phyloP scores from a whole-genome alignment of 2,113 vertebrate genomes.

The Rattus rattus region DNA sequence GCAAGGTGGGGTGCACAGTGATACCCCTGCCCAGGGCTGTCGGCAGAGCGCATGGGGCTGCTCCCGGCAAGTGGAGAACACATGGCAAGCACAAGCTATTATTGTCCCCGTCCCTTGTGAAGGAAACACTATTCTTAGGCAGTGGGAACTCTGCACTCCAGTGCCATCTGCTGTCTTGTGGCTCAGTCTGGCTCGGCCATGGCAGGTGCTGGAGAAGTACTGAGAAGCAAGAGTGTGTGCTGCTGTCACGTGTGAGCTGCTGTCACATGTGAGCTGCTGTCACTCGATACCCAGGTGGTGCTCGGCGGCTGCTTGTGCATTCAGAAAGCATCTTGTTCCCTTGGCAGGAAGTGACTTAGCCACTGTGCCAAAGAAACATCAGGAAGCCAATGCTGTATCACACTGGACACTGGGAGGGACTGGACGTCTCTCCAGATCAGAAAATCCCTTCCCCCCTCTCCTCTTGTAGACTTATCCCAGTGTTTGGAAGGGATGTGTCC shows the following conservation, averaged over 20 bases:
- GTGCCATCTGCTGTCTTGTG: slow-evolving; percentile 70
- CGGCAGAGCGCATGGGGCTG: not conserved
- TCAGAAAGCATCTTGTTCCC: slow-evolving; percentile 7
- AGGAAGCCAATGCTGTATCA: not conserved
- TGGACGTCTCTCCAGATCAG: not conserved
- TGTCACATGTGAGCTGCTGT: not conserved
- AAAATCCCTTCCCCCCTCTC: not conserved
- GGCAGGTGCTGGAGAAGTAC: not conserved
- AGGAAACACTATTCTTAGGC: slow-evolving; percentile 62
- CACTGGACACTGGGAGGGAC: not conserved
- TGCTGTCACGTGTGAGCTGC: not conserved
- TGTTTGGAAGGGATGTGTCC: not conserved
- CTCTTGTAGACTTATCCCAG: not conserved
- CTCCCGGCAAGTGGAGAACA: not conserved
- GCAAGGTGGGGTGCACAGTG: not conserved
- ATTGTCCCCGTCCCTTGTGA: not conserved
- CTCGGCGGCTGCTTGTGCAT: not conserved
- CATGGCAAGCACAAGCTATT: not conserved
- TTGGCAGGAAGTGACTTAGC: slow-evolving; percentile 63
- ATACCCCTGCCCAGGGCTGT: rapidly evolving
- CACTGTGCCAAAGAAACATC: not conserved
- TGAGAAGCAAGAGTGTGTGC: not conserved
- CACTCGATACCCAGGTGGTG: not conserved
- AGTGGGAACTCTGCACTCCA: not conserved
- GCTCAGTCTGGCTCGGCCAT: not conserved